phyloP scores from a whole-genome alignment of 2,797 vertebrate genomes.

The Tamandua tetradactyla region DNA sequence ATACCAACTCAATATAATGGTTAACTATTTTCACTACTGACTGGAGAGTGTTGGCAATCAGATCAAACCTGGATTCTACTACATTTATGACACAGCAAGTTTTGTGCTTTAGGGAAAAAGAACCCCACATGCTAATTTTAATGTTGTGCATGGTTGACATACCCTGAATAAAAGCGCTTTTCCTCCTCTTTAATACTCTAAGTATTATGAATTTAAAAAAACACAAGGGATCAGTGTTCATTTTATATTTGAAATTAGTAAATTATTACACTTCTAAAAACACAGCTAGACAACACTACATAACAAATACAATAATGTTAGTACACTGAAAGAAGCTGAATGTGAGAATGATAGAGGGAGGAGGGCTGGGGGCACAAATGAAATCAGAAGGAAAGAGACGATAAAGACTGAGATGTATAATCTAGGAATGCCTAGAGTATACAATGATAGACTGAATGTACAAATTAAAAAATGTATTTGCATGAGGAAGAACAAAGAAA shows the following conservation, averaged over 20 bases:
- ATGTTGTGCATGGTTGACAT: not conserved
- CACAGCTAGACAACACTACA: not conserved
- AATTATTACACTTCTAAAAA: conserved; percentile 50
- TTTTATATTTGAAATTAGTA: not conserved
- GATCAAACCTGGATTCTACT: not conserved
- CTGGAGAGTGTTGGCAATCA: not conserved
- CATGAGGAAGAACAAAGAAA: too few species aligned
- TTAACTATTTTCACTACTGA: conserved; percentile 38
- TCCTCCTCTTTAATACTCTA: not conserved
- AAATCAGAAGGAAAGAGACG: too few species aligned
- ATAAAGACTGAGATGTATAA: too few species aligned
- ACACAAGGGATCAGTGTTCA: not conserved
- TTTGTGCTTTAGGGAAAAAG: not conserved
- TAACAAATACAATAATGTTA: too few species aligned
- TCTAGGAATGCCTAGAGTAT: too few species aligned
- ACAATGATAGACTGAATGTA: too few species aligned
- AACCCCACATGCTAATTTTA: not conserved
- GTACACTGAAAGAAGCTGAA: too few species aligned
- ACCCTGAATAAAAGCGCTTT: not conserved
- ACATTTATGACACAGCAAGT: not conserved
- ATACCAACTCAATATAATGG: not conserved
- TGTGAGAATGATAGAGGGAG: too few species aligned
- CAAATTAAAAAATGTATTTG: too few species aligned
- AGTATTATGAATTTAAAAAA: conserved; percentile 31
- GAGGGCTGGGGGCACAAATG: too few species aligned